Percentiles rank a stretch among this genome's conserved stretches.
phyloP scores from a whole-genome alignment of 2,113 vertebrate genomes.

The Varanus salvator region DNA sequence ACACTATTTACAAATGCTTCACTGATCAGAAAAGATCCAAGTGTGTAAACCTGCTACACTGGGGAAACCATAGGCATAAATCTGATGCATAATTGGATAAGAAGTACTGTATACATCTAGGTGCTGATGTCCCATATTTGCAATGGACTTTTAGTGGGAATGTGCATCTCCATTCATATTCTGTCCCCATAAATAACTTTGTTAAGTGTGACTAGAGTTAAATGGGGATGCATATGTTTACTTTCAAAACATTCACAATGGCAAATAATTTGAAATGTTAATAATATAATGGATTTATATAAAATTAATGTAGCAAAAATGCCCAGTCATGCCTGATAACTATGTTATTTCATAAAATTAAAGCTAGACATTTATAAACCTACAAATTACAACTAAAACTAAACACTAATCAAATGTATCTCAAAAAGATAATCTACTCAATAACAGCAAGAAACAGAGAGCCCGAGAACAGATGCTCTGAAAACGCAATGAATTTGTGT shows the following conservation, averaged over 20 bases:
- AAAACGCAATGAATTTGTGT: constrained; percentile 10
- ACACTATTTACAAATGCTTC: constrained; percentile 46
- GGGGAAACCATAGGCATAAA: neutral
- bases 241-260: constrained; percentile 71
- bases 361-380: too few species aligned
- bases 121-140: neutral
- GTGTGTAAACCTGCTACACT: neutral
- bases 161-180: neutral
- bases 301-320: constrained; percentile 43
- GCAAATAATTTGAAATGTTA: constrained; percentile 62
- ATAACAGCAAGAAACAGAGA: constrained; percentile 19
- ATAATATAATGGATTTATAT: constrained; percentile 45
- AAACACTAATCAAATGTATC: neutral
- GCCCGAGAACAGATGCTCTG: neutral
- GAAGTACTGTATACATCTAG: neutral
- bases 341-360: neutral
- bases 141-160: neutral
- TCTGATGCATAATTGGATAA: neutral
- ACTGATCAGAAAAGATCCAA: neutral
- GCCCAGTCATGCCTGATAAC: neutral
- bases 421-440: neutral
- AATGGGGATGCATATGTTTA: constrained; percentile 50
- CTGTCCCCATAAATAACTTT: neutral
- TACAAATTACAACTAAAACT: constrained; percentile 14
- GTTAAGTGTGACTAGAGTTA: neutral